phyloP scores from a whole-genome alignment of 2,113 vertebrate genomes.

The Psilopsiagon aymara region DNA sequence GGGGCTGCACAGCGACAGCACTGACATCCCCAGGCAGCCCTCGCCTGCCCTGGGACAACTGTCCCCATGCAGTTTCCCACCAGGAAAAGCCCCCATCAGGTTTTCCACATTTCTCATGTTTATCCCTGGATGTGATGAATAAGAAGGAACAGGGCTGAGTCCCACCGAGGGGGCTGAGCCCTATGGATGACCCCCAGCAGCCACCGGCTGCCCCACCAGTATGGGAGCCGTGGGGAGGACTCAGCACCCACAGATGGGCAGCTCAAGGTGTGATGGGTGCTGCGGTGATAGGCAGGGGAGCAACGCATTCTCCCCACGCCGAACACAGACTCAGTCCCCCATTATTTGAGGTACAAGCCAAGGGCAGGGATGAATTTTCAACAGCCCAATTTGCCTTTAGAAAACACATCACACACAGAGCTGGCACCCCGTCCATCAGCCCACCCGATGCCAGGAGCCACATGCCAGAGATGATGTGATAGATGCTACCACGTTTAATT shows the following conservation, averaged over 20 bases:
- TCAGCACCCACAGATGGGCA: accelerated
- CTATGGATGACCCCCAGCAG: accelerated
- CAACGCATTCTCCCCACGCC: not conserved
- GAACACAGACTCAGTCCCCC: not conserved
- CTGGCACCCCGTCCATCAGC: not conserved
- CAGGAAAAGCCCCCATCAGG: not conserved
- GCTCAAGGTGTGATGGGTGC: accelerated
- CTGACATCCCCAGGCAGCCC: not conserved
- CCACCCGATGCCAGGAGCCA: not conserved
- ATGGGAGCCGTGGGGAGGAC: accelerated
- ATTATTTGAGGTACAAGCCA: not conserved
- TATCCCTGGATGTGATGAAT: not conserved
- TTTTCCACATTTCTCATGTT: accelerated
- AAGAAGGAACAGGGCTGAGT: accelerated
- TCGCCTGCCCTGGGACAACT: accelerated
- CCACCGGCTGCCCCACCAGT: accelerated
- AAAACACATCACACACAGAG: not conserved
- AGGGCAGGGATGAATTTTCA: constrained; percentile 18
- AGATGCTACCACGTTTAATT: not conserved
- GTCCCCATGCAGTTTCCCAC: not conserved
- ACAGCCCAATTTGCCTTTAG: constrained; percentile 21
- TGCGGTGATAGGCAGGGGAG: not conserved
- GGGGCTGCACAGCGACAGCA: not conserved
- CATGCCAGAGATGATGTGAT: not conserved
- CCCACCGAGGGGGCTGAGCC: accelerated